Conservation (phyloP, 2,113 vertebrate genomes). For the Uropsilus gracilis region DNA sequence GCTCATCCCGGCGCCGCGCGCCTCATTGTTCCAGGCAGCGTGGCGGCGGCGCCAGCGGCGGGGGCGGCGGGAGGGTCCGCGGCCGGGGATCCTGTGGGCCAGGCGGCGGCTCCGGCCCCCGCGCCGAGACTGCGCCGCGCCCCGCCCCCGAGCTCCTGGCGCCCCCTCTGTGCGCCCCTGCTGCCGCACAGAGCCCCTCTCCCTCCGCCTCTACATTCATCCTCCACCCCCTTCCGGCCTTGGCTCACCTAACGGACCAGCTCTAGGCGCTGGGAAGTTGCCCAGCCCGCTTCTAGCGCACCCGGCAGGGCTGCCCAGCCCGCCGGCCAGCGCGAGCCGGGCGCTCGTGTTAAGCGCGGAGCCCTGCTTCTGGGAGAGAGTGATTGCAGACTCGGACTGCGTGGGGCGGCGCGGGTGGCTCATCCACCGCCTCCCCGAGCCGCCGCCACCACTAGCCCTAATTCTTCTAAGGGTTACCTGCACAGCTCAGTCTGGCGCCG, state of each 20-base stretch:
- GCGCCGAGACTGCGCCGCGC: background rate
- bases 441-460: background rate
- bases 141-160: background rate
- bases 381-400: slow-evolving; percentile 34
- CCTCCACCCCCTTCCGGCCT: background rate
- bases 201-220: background rate
- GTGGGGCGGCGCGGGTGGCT: background rate
- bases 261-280: background rate
- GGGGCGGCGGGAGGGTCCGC: background rate
- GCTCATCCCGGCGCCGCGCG: slow-evolving; percentile 39
- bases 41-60: background rate
- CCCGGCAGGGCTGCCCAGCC: background rate
- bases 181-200: background rate
- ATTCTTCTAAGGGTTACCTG: slow-evolving; percentile 22
- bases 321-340: background rate
- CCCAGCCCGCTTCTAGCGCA: background rate
- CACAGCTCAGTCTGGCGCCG: background rate
- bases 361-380: background rate
- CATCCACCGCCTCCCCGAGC: slow-evolving; percentile 14
- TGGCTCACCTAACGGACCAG: background rate
- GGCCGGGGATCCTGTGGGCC: background rate
- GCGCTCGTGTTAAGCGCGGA: background rate
- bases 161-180: background rate
- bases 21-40: slow-evolving; percentile 80
- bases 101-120: background rate